phyloP scores from a whole-genome alignment of 2,113 vertebrate genomes.

The Oxygymnocypris stewartii region DNA sequence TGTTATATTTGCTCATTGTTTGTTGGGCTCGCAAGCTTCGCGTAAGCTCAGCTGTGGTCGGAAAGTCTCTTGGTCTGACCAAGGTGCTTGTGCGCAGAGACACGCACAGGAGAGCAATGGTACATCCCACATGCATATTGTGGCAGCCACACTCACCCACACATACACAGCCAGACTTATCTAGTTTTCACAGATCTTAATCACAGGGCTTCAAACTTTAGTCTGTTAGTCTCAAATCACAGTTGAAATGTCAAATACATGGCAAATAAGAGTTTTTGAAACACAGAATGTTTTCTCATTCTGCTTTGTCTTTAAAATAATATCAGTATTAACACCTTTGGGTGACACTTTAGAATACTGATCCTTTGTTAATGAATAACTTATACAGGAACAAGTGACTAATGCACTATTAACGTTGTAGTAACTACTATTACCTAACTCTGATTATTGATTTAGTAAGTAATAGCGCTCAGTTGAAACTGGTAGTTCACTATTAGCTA shows the following conservation, averaged over 20 bases:
- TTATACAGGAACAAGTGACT: no score
- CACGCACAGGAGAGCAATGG: background rate
- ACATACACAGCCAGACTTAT: background rate
- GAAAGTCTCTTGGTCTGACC: slow-evolving; percentile 37
- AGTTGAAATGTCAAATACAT: background rate
- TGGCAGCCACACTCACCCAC: slow-evolving; percentile 10
- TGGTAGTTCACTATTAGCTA: no score
- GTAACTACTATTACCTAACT: no score
- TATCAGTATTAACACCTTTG: no score
- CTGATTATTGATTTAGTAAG: no score
- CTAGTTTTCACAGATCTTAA: background rate
- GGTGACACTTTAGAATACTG: no score
- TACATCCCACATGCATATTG: slow-evolving; percentile 10
- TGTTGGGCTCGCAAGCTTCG: background rate
- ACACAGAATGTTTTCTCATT: background rate
- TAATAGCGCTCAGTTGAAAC: no score
- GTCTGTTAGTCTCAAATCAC: background rate
- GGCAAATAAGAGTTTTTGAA: background rate
- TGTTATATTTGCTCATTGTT: background rate
- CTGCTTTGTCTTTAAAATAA: no score
- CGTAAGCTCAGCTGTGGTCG: slow-evolving; percentile 44
- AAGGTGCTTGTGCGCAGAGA: slow-evolving; percentile 17
- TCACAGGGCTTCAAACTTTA: background rate
- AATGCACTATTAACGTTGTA: no score
- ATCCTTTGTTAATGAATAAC: no score